These are phyloP conservation scores for Micromys minutus DNA, from an alignment of 2,113 vertebrate genomes.

Conservation along the genomic window DNA sequence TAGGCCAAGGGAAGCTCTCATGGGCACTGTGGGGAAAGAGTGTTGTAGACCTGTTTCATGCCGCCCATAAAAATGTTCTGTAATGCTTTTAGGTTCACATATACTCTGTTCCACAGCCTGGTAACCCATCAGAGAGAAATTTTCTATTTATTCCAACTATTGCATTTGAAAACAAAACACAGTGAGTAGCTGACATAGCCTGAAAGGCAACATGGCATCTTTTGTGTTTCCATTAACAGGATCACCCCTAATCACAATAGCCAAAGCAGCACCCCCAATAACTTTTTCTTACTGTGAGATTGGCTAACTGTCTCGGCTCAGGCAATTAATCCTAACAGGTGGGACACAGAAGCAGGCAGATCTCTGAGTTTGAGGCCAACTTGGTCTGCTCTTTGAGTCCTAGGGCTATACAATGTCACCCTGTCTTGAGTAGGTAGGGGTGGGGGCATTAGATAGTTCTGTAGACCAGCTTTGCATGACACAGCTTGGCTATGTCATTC, in stretches of 20 bases:
- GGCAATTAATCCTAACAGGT: neutral
- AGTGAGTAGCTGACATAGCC: slow-evolving; percentile 50
- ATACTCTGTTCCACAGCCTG: slow-evolving; percentile 59
- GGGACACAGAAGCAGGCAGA: neutral
- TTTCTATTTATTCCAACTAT: slow-evolving; percentile 49
- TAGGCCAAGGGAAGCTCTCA: slow-evolving; percentile 61
- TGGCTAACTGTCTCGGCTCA: neutral
- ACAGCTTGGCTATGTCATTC: neutral
- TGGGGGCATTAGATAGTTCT: neutral
- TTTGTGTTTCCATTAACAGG: neutral
- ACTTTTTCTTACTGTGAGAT: neutral
- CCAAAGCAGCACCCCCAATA: neutral
- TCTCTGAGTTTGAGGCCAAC: neutral
- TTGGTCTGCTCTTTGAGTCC: neutral
- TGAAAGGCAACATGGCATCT: slow-evolving; percentile 48
- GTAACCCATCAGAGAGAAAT: slow-evolving; percentile 7
- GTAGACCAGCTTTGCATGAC: neutral
- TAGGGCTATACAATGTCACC: neutral
- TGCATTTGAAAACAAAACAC: slow-evolving; percentile 54
- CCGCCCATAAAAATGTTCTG: slow-evolving; percentile 44
- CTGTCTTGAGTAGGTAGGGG: neutral
- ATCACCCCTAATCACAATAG: neutral
- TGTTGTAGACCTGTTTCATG: slow-evolving; percentile 59
- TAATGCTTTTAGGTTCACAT: slow-evolving; percentile 32
- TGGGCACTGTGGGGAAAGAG: slow-evolving; percentile 41